phyloP scores from a whole-genome alignment of 2,113 vertebrate genomes.

The Piaya cayana region DNA sequence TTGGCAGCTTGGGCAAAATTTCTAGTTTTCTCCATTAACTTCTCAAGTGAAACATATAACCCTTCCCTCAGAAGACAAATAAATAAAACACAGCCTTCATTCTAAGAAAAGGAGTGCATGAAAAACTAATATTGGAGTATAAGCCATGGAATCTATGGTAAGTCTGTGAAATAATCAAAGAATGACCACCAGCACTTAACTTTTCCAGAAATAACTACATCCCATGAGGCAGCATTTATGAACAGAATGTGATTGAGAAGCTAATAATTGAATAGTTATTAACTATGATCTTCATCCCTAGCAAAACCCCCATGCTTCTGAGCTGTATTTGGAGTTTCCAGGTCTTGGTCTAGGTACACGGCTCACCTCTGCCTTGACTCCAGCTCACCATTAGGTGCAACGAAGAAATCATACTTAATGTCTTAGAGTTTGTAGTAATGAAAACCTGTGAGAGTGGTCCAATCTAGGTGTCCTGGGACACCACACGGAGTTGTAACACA shows the following conservation, averaged over 20 bases:
- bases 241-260: background rate
- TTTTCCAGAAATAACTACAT: background rate
- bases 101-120: background rate
- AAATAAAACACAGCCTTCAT: background rate
- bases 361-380: background rate
- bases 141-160: background rate
- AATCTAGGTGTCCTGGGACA: background rate
- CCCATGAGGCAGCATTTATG: background rate
- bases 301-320: background rate
- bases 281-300: background rate
- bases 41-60: background rate
- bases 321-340: background rate
- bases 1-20: background rate
- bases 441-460: background rate
- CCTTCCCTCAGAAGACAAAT: background rate
- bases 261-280: background rate
- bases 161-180: background rate
- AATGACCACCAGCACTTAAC: background rate
- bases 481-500: background rate
- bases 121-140: background rate
- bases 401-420: background rate
- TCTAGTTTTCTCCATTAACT: background rate
- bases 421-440: background rate
- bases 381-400: background rate
- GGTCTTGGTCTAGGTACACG: background rate